A percentile compares a stretch with the other conserved stretches of the same genome.
These are phyloP conservation scores for Danaus plexippus DNA, from an alignment of 1,140 invertebrate species.

Conservation along the genomic window DNA sequence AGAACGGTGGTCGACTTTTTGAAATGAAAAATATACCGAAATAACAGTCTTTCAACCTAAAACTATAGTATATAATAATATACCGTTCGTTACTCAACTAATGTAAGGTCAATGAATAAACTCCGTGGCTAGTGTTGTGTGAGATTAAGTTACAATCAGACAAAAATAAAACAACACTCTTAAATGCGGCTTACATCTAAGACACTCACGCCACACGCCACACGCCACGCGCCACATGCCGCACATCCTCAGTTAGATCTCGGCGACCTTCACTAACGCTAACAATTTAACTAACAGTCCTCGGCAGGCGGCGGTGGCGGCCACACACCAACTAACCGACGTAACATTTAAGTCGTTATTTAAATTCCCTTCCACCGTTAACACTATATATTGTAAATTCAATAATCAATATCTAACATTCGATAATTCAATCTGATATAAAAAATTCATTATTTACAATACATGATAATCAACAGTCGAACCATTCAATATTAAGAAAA, in stretches of 20 bases:
- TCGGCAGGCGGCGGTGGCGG: background rate
- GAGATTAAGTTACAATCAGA: background rate
- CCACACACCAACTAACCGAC: background rate
- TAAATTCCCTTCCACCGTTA: slow-evolving; percentile 4
- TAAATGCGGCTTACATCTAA: slow-evolving; percentile 12
- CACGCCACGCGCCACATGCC: no score
- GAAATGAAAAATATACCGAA: no score
- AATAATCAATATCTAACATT: slow-evolving; percentile 19
- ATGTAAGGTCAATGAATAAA: background rate
- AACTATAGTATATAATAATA: slow-evolving; percentile 10
- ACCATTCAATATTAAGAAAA: slow-evolving; percentile 3
- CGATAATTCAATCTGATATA: slow-evolving; percentile 15
- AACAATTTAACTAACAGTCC: slow-evolving; percentile 12
- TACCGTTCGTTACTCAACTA: slow-evolving; percentile 7
- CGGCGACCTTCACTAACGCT: background rate
- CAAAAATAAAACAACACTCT: slow-evolving; percentile 5
- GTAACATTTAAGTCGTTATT: slow-evolving; percentile 3
- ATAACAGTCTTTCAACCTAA: slow-evolving; percentile 18
- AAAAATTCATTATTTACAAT: slow-evolving; percentile 21
- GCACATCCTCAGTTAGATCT: background rate
- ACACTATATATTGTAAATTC: slow-evolving; percentile 12
- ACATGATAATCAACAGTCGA: slow-evolving; percentile 8
- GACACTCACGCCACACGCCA: no score
- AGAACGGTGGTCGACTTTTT: no score
- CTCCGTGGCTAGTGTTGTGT: slow-evolving; percentile 2